phyloP scores from a whole-genome alignment of 2,797 vertebrate species.

The Eremophila alpestris region DNA sequence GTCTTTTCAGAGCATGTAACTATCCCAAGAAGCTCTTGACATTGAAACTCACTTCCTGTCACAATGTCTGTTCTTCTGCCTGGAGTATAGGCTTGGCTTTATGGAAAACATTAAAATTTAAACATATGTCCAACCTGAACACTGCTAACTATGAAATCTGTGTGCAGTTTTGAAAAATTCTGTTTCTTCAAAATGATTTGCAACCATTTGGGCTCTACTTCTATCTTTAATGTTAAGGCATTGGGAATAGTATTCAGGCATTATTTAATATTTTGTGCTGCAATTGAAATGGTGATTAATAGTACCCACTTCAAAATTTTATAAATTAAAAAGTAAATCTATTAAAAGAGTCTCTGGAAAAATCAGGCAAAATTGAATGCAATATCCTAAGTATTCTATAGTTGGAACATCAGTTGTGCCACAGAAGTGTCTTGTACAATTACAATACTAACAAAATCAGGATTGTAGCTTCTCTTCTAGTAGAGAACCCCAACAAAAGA shows the following conservation, averaged over 20 bases:
- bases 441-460: neutral
- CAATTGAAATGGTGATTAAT: neutral
- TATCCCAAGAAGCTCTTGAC: neutral
- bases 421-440: neutral
- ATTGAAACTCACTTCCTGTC: neutral
- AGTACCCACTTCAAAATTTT: neutral
- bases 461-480: neutral
- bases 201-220: neutral
- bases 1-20: neutral
- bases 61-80: neutral
- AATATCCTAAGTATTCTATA: neutral
- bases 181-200: neutral
- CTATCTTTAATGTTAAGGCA: neutral
- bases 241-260: neutral
- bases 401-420: neutral
- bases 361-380: neutral
- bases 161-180: neutral
- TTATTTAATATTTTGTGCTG: neutral
- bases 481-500: neutral
- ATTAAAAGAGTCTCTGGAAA: neutral
- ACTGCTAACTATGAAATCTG: neutral
- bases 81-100: neutral
- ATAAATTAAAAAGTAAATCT: neutral
- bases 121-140: neutral
- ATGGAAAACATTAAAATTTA: neutral